Evolutionary conservation across 2,888 invertebrate genomes (phyloP).

Genomic region (Meandrusa payeni): DNA sequence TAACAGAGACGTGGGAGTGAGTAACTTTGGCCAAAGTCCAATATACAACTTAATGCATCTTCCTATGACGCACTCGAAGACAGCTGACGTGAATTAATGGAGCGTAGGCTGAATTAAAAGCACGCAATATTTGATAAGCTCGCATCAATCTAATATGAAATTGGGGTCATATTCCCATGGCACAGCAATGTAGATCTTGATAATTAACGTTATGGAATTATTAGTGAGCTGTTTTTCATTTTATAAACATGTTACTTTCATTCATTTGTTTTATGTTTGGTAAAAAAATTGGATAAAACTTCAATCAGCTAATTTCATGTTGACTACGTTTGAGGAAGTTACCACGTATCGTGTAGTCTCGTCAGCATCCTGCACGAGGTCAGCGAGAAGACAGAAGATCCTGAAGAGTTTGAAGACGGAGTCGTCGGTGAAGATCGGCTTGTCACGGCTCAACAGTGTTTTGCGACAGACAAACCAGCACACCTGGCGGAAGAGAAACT

Average conservation of each 20-base stretch:
- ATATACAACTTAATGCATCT: neutral
- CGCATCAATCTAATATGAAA: neutral
- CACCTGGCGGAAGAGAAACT: constrained; percentile 56
- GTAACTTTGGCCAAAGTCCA: constrained; percentile 1
- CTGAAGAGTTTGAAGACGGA: constrained; percentile 87
- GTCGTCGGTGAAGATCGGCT: constrained; percentile 82
- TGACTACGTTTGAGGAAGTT: constrained; percentile 25
- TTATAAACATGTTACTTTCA: too few species aligned
- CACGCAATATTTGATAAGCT: neutral
- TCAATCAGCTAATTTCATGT: too few species aligned
- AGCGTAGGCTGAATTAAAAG: neutral
- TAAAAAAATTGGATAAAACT: neutral
- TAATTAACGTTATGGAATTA: neutral
- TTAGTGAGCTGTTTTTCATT: neutral
- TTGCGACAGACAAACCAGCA: constrained; percentile 91
- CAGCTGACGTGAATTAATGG: constrained; percentile 7
- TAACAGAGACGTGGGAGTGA: neutral
- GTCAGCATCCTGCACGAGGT: constrained; percentile 83
- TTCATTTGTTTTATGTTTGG: neutral
- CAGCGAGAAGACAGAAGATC: constrained; percentile 89
- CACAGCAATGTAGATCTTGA: neutral
- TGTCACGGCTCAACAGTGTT: constrained; percentile 80
- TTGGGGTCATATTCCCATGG: neutral
- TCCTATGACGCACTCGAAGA: constrained; percentile 7
- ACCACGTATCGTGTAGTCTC: constrained; percentile 75